Evolutionary conservation across 2,888 invertebrate genomes (phyloP), one percentile per base, ranked within the genome.

Genomic region (Pyrrhia umbra): DNA sequence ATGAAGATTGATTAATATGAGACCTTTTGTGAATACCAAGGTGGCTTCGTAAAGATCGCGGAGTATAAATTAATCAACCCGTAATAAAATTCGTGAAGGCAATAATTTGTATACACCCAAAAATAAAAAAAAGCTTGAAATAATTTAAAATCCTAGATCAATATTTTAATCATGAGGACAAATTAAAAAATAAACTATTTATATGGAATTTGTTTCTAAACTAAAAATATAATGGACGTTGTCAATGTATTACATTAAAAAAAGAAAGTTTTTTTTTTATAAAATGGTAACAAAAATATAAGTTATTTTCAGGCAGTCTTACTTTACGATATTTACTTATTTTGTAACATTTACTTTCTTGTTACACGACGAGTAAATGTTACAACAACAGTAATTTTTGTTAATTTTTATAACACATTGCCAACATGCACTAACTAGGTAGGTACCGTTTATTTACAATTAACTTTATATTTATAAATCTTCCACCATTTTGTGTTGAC

Each of bases 381-480:
- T 67, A 71, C 72, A 71, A 63, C 63, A 54, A 65, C 49, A 72
- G 57, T 56, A 71, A 58, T 63, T 52, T n/a, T 69, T 64, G 65
- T 68, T 70, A 62, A 60, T 68, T 6, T 20, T 57, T 67, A 81
- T 87, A 87, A 91, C 75, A 92, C 92, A 82, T 88, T 87, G 91
- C 67, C 92, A 93, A 93, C 93, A 93, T 93, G 91, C 91, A 84
- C 56, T 69, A 66, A 54, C 54, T 71, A 70, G 40, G 30, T 71
- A 70, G 40, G 30, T 51, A 67, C 50, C 50, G 40, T 62, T 62
- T 78, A 79, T 80, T 74, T 79, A 78, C 78, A 80, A 6, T 47
- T 68, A 63, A 50, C 56, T 43, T 73, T 61, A 60, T 58, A 74
- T 68, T 71, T 71, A 79, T 74, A 62, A 20, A 51, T 68, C 54